These are phyloP conservation scores for Amblyornis subalaris DNA, from an alignment of 2,113 vertebrate genomes.

Conservation along the genomic window DNA sequence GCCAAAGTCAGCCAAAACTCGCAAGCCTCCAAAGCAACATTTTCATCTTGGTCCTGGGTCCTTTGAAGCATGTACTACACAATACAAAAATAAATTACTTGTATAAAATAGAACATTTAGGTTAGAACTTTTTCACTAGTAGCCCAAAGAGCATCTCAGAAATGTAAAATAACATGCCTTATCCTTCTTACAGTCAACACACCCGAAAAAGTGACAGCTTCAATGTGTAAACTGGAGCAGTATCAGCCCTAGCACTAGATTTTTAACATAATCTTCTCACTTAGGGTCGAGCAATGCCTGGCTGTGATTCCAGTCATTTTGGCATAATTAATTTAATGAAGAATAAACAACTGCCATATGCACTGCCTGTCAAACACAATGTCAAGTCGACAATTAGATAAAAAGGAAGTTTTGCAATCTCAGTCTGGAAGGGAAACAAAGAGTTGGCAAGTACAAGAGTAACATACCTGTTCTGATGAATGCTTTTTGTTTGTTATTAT, in stretches of 20 bases:
- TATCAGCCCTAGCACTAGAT: background rate
- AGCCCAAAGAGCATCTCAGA: background rate
- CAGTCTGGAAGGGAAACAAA: background rate
- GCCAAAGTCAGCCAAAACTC: slow-evolving; percentile 97
- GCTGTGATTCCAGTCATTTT: background rate
- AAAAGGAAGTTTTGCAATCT: background rate
- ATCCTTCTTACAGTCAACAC: background rate
- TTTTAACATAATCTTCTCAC: background rate
- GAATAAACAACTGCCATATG: background rate
- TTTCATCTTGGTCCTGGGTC: slow-evolving; percentile 96
- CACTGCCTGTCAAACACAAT: background rate
- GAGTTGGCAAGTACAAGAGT: background rate
- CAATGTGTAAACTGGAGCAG: background rate
- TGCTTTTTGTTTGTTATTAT: background rate
- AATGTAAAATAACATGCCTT: background rate
- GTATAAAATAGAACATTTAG: background rate
- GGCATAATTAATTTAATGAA: background rate
- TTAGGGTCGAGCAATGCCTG: background rate
- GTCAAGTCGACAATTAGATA: background rate
- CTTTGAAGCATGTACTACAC: slow-evolving; percentile 93
- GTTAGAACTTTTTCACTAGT: background rate
- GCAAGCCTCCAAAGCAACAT: slow-evolving; percentile 95
- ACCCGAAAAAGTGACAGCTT: background rate
- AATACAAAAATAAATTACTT: background rate
- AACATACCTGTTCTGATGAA: background rate